Evolutionary conservation across 2,797 vertebrate genomes (phyloP).

Genomic region (Poecilia velifera): DNA sequence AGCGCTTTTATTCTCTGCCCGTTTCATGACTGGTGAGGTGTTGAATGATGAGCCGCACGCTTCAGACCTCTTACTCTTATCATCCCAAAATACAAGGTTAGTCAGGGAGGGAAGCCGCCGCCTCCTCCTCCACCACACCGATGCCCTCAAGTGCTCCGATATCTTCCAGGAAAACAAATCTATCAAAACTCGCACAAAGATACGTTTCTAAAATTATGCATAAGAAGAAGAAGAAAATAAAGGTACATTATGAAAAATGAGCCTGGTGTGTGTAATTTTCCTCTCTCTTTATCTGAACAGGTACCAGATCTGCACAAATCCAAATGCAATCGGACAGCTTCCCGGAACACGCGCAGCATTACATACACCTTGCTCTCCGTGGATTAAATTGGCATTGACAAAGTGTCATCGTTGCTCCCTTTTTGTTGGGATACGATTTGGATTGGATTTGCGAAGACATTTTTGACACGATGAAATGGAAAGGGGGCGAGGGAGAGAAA

Average conservation of each 20-base stretch:
- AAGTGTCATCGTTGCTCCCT: conserved; percentile 69
- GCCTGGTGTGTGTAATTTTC: conserved; percentile 53
- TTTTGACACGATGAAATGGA: conserved; percentile 58
- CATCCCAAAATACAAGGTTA: conserved; percentile 67
- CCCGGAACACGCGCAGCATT: conserved; percentile 67
- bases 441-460: conserved; percentile 67
- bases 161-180: conserved; percentile 63
- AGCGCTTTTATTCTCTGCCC: conserved; percentile 64
- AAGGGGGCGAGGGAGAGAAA: conserved; percentile 34
- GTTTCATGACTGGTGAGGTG: conserved; percentile 66
- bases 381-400: conserved; percentile 75
- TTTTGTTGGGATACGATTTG: conserved; percentile 66
- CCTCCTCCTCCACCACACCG: not conserved
- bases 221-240: conserved; percentile 48
- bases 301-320: conserved; percentile 68
- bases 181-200: conserved; percentile 60
- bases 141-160: conserved; percentile 18
- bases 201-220: conserved; percentile 26
- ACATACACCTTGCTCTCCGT: conserved; percentile 65
- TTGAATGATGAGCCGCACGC: conserved; percentile 68
- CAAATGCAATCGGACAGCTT: conserved; percentile 74
- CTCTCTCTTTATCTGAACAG: conserved; percentile 48
- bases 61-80: conserved; percentile 63
- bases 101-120: conserved; percentile 11
- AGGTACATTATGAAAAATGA: conserved; percentile 69